phyloP scores from a whole-genome alignment of 2,888 invertebrate genomes.

The Ligdia adustata region DNA sequence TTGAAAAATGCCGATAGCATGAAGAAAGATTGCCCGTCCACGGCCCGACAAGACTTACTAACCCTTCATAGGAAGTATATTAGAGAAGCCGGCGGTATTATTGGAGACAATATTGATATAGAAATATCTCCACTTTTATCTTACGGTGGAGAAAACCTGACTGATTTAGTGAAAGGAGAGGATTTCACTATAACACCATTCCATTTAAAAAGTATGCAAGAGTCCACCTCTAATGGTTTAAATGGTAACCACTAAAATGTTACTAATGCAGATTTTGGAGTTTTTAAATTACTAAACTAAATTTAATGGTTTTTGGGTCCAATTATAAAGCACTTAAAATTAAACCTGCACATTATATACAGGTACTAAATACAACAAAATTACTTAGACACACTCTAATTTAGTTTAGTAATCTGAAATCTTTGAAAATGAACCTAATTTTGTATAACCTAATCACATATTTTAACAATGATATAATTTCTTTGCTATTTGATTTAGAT shows the following conservation, averaged over 20 bases:
- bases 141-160: slow-evolving; percentile 95
- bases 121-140: slow-evolving; percentile 97
- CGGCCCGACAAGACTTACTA: slow-evolving; percentile 91
- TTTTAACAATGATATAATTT: too few species aligned
- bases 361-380: too few species aligned
- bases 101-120: slow-evolving; percentile 86
- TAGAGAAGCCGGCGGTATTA: slow-evolving; percentile 90
- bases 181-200: slow-evolving; percentile 87
- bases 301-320: too few species aligned
- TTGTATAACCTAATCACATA: too few species aligned
- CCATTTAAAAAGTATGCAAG: slow-evolving; percentile 79
- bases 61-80: slow-evolving; percentile 91
- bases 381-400: too few species aligned
- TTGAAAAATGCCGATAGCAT: slow-evolving; percentile 96
- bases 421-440: too few species aligned
- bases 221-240: slow-evolving; percentile 60
- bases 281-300: too few species aligned
- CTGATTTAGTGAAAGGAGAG: slow-evolving; percentile 86
- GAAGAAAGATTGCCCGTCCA: slow-evolving; percentile 95
- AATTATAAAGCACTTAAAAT: too few species aligned
- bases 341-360: too few species aligned
- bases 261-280: too few species aligned
- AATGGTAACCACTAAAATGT: slow-evolving; percentile 64
- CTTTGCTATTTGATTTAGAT: too few species aligned
- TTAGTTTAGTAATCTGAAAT: too few species aligned